Base-by-base conservation (phyloP, 1,140 invertebrate species). In the Triops cancriformis region DNA sequence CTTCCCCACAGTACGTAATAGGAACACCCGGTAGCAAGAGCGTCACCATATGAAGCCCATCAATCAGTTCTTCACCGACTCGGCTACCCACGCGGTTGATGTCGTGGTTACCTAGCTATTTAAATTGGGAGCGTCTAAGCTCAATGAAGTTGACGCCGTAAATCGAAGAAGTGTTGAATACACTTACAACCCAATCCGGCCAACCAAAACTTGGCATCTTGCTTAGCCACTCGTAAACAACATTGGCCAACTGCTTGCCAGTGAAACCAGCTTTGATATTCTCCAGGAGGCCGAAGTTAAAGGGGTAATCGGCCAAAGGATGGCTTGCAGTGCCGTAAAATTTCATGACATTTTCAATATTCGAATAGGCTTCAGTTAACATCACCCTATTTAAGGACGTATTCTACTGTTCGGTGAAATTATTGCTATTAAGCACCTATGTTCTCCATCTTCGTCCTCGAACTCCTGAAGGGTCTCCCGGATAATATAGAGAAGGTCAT, bases 1-100 rank as follows among this genome's bases (percentile, higher is more conserved):
- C 93, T 83, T 95, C 93, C 12, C 93, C 93, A 84, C 93, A 90
- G 83, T 94, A 94, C 77, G 89, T 89, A 1, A 94, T 87, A 1
- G 89, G 86, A 10, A 91, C 88, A 0, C 93, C 93, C 14, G 91
- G 91, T 26, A 94, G 81, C 0, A 92, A 80, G 41, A 91, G 83
- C 1, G 88, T 86, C 28, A 94, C 84, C 83, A 91, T 89, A 80
- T 91, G 89, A 14, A 92, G 82, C 0, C 86, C 86, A 82, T 92
- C 90, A 0, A 90, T 87, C 75, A 89, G 83, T 64, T 89, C 85
- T 0, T 80, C 79, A 14, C 88, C 88, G 79, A 91, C 86, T 37
- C 90, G 85, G 7, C 85, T 84, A 0, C 88, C 87, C 3, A 91
- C 82, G 51, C 92, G 85, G 1, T 82, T 81, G 1, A 84, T 87